phyloP scores from a whole-genome alignment of 1,140 invertebrate genomes.

The Drosophila pruinosa region DNA sequence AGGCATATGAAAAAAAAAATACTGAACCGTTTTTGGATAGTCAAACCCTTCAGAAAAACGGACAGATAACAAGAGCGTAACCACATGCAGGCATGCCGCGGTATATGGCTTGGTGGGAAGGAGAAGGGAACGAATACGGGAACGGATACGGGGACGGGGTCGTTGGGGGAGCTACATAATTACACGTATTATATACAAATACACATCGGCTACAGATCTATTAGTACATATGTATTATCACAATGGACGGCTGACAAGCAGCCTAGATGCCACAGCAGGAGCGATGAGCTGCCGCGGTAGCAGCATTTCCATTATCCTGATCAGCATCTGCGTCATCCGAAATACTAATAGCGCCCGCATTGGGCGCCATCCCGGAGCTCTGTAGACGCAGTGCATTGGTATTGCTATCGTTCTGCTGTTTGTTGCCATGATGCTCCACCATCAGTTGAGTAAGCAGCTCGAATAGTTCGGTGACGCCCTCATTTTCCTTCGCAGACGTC shows the following conservation, averaged over 20 bases:
- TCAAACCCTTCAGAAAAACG: too few species aligned
- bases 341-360: constrained; percentile 24
- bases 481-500: constrained; percentile 97
- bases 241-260: constrained; percentile 55
- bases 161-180: constrained; percentile 19
- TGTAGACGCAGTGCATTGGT: constrained; percentile 77
- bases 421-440: constrained; percentile 48
- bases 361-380: constrained; percentile 2
- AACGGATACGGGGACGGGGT: too few species aligned
- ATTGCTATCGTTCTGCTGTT: constrained; percentile 49
- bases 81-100: neutral
- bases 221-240: constrained; percentile 67
- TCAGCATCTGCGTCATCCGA: constrained; percentile 82
- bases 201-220: constrained; percentile 49
- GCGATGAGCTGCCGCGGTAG: constrained; percentile 7
- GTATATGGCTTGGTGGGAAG: neutral
- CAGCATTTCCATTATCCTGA: constrained; percentile 55
- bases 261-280: constrained; percentile 82
- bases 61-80: constrained; percentile 12
- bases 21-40: too few species aligned
- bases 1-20: neutral
- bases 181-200: constrained; percentile 54
- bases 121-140: neutral
- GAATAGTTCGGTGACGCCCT: constrained; percentile 97
- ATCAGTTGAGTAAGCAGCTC: constrained; percentile 89